Base-by-base conservation (phyloP, 2,888 invertebrate genomes). In the Empis livida region DNA sequence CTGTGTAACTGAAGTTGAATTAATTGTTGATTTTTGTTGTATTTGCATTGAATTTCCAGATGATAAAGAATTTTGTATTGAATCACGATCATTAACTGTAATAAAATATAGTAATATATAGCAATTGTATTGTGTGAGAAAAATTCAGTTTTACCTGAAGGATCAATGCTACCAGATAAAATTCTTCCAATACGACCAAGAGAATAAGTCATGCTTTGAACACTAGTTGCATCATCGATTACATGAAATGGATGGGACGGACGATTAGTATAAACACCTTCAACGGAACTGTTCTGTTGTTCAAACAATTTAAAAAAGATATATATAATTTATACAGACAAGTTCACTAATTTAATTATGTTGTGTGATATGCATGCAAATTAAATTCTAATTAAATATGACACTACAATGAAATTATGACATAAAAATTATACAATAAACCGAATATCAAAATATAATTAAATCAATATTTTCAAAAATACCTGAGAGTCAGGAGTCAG, bases 211-310 rank as follows among this genome's bases (percentile, higher is more conserved):
- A 91, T 84, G 62, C 90, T 90, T 66, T 90, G 89, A 57, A 91
- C 71, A 63, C 89, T 90, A 66, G 88, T 77, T 14, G 89, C 82
- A 67, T 91, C 91, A 56, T 92, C 88, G 59, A 91, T 88, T 53
- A 90, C 84, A 63, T 83, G 77, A 65, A 89, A 89, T 16, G 89
- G 89, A 68, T 87, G 88, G 42, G 78, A 76, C 58, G 79, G 77
- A 44, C 74, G 75, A 51, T 79, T 74, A 10, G 81, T 77, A 64
- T 78, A 84, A 13, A 84, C 78, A 50, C 84, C 84, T 59, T 91
- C 91, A 46, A 84, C 78, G 10, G 87, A 84, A 54, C 72, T 68
- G 39, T 74, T 71, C 68, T 68, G 59, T 56, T 27, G 5, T 27
- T 27, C 9, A 48, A 52, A 44, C 15, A 40, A 43, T 47, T 42